These are phyloP conservation scores for Phalacrocorax aristotelis DNA, from an alignment of 2,113 vertebrate genomes.

Conservation along the genomic window DNA sequence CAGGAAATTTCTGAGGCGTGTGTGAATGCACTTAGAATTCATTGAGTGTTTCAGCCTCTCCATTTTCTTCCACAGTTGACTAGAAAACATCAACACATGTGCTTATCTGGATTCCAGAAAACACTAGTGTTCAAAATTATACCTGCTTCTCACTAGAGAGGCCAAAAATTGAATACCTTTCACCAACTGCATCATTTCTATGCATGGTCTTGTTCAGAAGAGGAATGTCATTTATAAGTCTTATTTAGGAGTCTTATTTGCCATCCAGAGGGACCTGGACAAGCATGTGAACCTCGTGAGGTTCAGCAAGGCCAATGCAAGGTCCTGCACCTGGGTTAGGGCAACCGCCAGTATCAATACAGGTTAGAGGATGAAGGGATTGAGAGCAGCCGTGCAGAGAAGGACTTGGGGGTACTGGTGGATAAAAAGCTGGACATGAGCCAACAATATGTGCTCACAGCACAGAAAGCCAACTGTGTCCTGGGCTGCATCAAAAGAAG, in stretches of 20 bases:
- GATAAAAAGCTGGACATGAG: background rate
- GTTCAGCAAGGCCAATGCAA: background rate
- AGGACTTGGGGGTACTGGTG: background rate
- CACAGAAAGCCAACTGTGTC: no score
- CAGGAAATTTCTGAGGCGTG: background rate
- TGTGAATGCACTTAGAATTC: background rate
- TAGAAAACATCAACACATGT: background rate
- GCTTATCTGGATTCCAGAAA: background rate
- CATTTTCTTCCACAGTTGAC: background rate
- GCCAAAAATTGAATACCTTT: background rate
- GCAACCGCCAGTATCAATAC: background rate
- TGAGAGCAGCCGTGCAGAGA: background rate
- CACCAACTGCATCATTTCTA: background rate
- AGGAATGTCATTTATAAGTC: background rate
- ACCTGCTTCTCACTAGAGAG: background rate
- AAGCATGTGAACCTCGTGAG: background rate
- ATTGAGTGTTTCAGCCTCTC: background rate
- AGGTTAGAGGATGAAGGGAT: background rate
- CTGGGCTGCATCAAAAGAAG: background rate
- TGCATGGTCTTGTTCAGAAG: background rate
- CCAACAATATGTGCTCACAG: no score
- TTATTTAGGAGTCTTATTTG: background rate
- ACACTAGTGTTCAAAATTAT: background rate
- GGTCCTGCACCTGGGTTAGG: rapidly evolving
- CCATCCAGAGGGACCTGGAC: background rate